A percentile compares a stretch with the other conserved stretches of the same genome.
Conservation (phyloP, 1,140 invertebrate genomes). For the Tetramorium alpestre region DNA sequence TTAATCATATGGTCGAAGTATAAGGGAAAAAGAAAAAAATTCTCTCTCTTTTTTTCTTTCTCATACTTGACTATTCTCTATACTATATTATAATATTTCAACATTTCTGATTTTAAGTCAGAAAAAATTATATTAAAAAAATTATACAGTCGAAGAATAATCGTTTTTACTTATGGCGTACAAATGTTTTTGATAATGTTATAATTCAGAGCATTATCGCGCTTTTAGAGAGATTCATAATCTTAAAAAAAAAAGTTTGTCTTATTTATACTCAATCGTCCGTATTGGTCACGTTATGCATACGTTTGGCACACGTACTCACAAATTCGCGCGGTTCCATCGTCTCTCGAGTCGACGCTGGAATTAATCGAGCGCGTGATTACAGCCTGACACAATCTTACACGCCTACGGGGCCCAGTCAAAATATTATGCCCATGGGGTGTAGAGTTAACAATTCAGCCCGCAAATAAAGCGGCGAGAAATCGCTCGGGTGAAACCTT, state of each 20-base stretch:
- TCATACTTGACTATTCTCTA: neutral
- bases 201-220: neutral
- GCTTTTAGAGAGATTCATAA: neutral
- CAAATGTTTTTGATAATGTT: neutral
- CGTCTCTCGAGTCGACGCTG: constrained; percentile 41
- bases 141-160: neutral
- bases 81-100: neutral
- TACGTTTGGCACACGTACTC: constrained; percentile 26
- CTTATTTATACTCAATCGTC: constrained; percentile 12
- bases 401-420: constrained; percentile 50
- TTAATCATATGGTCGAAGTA: neutral
- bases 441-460: constrained; percentile 39
- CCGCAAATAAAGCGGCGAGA: constrained; percentile 24
- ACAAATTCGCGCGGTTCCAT: neutral
- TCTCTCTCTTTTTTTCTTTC: neutral
- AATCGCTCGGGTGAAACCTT: constrained; percentile 24
- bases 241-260: neutral
- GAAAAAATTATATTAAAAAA: neutral
- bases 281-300: constrained; percentile 12
- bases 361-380: constrained; percentile 54
- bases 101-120: neutral
- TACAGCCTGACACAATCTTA: constrained; percentile 38
- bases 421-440: constrained; percentile 38
- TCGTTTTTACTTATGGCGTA: neutral
- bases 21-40: neutral